phyloP scores from a whole-genome alignment of 1,140 invertebrate genomes.

The Atta colombica region DNA sequence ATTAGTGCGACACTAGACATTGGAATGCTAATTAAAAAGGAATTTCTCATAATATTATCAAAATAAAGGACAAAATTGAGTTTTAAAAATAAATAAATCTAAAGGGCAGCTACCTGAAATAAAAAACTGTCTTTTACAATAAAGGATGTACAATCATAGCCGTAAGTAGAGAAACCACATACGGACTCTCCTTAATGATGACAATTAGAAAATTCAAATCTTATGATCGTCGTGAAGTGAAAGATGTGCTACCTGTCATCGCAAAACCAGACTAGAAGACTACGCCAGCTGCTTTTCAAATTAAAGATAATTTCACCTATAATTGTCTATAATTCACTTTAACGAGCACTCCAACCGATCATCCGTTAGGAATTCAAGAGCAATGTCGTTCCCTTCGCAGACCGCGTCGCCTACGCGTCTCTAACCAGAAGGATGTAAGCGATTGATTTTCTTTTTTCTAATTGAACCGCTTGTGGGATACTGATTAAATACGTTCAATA shows the following conservation, averaged over 20 bases:
- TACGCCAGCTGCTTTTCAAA: conserved; percentile 20
- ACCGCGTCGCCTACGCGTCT: conserved; percentile 11
- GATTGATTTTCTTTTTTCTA: conserved; percentile 27
- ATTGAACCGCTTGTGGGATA: conserved; percentile 3
- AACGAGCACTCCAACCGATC: conserved; percentile 21
- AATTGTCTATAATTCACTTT: conserved; percentile 44
- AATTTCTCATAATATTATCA: no score
- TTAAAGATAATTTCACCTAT: conserved; percentile 35
- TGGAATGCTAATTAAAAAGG: no score
- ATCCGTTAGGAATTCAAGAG: not conserved
- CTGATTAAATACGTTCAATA: conserved; percentile 7
- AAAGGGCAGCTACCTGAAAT: no score
- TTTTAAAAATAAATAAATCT: no score
- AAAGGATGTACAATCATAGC: no score
- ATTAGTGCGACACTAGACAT: no score
- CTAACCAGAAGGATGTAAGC: not conserved
- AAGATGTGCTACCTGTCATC: not conserved
- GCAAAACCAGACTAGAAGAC: not conserved
- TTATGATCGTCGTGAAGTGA: not conserved
- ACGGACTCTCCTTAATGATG: not conserved
- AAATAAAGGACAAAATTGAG: no score
- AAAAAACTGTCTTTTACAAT: no score
- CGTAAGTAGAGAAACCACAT: no score
- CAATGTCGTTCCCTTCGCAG: not conserved
- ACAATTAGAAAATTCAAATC: not conserved